A percentile compares a stretch with the other conserved stretches of the same genome.
These are phyloP conservation scores for Phoebastria nigripes DNA, from an alignment of 2,797 vertebrate species.

Conservation along the genomic window DNA sequence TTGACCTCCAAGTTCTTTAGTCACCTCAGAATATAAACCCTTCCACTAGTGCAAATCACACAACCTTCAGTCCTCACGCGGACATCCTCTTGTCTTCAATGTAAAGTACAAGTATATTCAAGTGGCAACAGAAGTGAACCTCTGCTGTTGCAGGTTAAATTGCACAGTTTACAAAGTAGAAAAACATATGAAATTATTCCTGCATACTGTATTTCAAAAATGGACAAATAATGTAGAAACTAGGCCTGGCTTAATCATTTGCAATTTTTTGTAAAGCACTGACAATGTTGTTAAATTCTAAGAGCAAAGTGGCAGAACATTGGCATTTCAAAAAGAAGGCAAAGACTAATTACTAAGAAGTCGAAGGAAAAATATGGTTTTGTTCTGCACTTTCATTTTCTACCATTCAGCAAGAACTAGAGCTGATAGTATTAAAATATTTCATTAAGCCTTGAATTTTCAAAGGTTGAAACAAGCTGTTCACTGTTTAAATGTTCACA, in stretches of 20 bases:
- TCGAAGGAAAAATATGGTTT: background rate
- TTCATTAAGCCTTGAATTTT: constrained; percentile 41
- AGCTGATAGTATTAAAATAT: constrained; percentile 45
- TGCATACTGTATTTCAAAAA: background rate
- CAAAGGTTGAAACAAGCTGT: constrained; percentile 33
- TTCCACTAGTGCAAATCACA: background rate
- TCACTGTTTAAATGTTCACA: background rate
- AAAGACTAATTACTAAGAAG: constrained; percentile 2
- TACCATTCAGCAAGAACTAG: constrained; percentile 15
- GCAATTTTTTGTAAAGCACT: background rate
- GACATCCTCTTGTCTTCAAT: background rate
- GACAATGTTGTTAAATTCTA: background rate
- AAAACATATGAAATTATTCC: background rate
- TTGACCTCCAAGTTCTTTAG: background rate
- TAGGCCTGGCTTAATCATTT: background rate
- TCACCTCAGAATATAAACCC: background rate
- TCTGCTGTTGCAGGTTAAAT: background rate
- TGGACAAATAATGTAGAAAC: background rate
- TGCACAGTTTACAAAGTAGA: background rate
- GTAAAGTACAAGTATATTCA: background rate
- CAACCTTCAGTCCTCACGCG: background rate
- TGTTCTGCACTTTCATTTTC: constrained; percentile 16
- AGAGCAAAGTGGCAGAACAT: background rate
- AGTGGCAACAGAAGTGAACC: background rate
- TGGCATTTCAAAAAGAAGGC: background rate